Evolutionary conservation across 2,113 vertebrate genomes (phyloP).

Genomic region (Spilogale gracilis): DNA sequence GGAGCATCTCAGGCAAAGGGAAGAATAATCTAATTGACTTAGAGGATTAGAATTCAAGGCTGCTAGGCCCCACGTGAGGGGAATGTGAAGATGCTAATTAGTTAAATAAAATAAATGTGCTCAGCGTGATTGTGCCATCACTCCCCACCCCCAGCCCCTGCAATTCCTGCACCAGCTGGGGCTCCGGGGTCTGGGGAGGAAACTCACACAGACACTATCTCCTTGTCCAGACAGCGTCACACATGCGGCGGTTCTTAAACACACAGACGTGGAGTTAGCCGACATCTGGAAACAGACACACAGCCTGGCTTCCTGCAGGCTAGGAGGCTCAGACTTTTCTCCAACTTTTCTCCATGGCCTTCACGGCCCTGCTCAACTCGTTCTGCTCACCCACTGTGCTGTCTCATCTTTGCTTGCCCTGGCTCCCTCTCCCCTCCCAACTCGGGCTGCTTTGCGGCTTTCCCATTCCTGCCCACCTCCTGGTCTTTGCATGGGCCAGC

Average conservation of each 20-base stretch:
- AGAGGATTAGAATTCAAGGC: slow-evolving; percentile 79
- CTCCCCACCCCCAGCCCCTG: neutral
- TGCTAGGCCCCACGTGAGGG: slow-evolving; percentile 71
- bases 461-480: neutral
- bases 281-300: neutral
- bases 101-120: slow-evolving; percentile 68
- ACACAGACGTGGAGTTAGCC: fast-evolving
- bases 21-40: slow-evolving; percentile 81
- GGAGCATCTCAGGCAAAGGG: slow-evolving; percentile 64
- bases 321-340: neutral
- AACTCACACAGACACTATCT: neutral
- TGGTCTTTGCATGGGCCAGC: neutral
- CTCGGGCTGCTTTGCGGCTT: neutral
- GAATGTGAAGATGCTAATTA: slow-evolving; percentile 73
- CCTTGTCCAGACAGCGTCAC: neutral
- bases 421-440: neutral
- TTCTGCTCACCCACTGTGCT: neutral
- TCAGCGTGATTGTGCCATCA: neutral
- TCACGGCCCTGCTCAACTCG: neutral
- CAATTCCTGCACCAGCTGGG: neutral
- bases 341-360: neutral
- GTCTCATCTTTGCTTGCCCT: neutral
- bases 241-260: neutral
- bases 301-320: neutral
- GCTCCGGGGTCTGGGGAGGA: neutral